Conservation (phyloP, 2,797 vertebrate species). For the Microcaecilia unicolor region DNA sequence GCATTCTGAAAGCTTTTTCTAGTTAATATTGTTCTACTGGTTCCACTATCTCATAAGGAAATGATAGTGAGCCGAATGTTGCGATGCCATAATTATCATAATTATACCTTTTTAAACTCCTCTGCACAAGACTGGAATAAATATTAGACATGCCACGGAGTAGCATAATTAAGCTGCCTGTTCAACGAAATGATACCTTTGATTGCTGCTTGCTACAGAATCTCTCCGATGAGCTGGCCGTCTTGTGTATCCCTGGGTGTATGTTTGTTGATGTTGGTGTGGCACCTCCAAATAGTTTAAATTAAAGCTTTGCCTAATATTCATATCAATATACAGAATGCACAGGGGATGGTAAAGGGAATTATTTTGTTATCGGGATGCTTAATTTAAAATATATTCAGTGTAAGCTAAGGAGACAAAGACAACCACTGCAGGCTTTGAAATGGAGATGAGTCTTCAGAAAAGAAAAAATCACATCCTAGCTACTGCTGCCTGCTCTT, state of each 20-base stretch:
- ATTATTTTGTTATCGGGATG: not conserved
- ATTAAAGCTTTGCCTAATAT: constrained; percentile 20
- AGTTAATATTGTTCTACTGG: constrained; percentile 1
- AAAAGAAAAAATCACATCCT: constrained; percentile 23
- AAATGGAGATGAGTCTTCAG: constrained; percentile 20
- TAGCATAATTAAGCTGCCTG: constrained; percentile 12
- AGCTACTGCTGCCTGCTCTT: constrained; percentile 12
- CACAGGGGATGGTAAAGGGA: not conserved
- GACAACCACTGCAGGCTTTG: constrained; percentile 16
- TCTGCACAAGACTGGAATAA: not conserved
- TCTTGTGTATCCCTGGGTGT: not conserved
- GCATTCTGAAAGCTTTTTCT: constrained; percentile 10
- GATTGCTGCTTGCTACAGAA: constrained; percentile 7
- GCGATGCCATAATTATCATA: constrained; percentile 6
- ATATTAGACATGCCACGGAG: constrained; percentile 3
- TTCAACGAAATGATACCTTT: constrained; percentile 3
- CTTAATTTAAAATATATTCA: constrained; percentile 20
- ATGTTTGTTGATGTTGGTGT: too few relatives aligned
- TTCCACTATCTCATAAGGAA: constrained; percentile 8
- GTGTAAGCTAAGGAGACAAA: not conserved
- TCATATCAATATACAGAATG: not conserved
- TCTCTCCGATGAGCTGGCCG: constrained; percentile 1
- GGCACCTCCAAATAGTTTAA: constrained; percentile 23
- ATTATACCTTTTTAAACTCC: constrained; percentile 20
- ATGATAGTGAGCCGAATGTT: constrained; percentile 4